Conservation (phyloP, 1,140 invertebrate species). For the Dinothrombium tinctorium region DNA sequence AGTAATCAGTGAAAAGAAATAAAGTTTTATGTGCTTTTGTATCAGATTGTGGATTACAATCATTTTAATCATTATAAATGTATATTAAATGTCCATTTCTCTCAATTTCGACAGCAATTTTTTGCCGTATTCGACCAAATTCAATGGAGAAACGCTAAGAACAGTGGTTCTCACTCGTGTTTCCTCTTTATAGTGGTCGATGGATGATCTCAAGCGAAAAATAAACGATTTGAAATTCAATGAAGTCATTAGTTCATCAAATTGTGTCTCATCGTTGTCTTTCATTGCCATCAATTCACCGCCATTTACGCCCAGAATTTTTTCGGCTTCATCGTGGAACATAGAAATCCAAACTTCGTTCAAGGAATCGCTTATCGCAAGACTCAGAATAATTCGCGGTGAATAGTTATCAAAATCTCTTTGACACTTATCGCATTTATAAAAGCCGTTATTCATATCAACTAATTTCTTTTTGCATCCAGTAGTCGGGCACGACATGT, state of each 20-base stretch:
- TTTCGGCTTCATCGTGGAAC: slow-evolving; percentile 65
- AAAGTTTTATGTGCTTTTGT: no score
- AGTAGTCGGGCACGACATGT: slow-evolving; percentile 68
- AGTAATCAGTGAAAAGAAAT: no score
- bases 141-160: not conserved
- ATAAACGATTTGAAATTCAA: slow-evolving; percentile 51
- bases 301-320: slow-evolving; percentile 34
- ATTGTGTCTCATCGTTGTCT: slow-evolving; percentile 21
- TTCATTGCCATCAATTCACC: slow-evolving; percentile 16
- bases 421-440: slow-evolving; percentile 81
- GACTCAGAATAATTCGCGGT: slow-evolving; percentile 48
- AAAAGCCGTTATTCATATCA: slow-evolving; percentile 62
- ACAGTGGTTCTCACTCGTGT: slow-evolving; percentile 27
- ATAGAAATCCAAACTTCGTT: slow-evolving; percentile 62
- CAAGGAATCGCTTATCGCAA: slow-evolving; percentile 52
- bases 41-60: no score
- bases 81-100: not conserved
- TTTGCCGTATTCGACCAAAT: not conserved
- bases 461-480: slow-evolving; percentile 79
- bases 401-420: slow-evolving; percentile 58
- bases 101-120: not conserved
- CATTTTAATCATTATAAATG: no score
- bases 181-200: slow-evolving; percentile 79
- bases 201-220: slow-evolving; percentile 56
- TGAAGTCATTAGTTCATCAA: slow-evolving; percentile 36